These are phyloP conservation scores for Strix aluco DNA, from an alignment of 2,113 vertebrate genomes.

Conservation along the genomic window DNA sequence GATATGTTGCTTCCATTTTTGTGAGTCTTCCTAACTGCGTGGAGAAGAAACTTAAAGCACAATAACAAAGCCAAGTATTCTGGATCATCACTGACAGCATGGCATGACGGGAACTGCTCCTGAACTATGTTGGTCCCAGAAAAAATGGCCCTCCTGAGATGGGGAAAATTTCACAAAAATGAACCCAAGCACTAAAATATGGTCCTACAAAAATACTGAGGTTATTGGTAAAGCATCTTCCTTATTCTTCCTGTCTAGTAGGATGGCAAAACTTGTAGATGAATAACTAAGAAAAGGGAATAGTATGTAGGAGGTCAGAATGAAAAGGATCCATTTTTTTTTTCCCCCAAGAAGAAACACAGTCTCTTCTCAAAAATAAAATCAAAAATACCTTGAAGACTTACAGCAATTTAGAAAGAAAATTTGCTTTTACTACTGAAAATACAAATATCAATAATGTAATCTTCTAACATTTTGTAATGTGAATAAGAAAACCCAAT, in stretches of 20 bases:
- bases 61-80: background rate
- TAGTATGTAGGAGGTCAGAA: background rate
- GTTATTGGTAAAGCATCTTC: background rate
- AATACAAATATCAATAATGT: background rate
- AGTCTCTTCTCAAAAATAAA: background rate
- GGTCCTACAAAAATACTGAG: background rate
- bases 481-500: background rate
- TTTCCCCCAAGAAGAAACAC: background rate
- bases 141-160: background rate
- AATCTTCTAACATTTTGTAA: background rate
- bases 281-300: background rate
- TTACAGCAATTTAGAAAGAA: background rate
- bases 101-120: background rate
- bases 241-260: background rate
- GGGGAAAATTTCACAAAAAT: background rate
- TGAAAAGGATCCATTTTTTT: background rate
- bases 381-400: background rate
- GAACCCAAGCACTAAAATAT: background rate
- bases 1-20: background rate
- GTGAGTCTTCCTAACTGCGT: background rate
- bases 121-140: background rate
- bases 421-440: background rate
- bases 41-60: background rate
- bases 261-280: background rate
- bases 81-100: background rate